These are phyloP conservation scores for Colius striatus DNA, from an alignment of 2,113 vertebrate genomes.

Conservation along the genomic window DNA sequence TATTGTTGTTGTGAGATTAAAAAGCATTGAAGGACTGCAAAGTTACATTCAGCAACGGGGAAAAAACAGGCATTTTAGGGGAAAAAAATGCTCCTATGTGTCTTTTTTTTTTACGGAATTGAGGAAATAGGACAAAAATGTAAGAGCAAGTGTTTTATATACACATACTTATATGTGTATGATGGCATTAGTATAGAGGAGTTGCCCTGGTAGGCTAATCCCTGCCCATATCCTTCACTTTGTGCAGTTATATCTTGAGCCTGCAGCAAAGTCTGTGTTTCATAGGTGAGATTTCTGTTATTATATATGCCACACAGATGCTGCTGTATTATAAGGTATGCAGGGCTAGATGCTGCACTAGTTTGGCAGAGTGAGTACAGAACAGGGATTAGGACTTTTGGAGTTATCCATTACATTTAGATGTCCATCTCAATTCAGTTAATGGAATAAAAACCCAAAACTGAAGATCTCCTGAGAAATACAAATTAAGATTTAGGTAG, in stretches of 20 bases:
- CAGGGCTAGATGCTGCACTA: background rate
- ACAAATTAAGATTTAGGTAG: background rate
- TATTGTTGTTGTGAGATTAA: background rate
- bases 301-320: rapidly evolving
- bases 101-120: background rate
- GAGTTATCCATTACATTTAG: background rate
- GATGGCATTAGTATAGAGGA: background rate
- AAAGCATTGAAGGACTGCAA: background rate
- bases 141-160: background rate
- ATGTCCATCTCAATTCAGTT: background rate
- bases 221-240: background rate
- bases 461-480: background rate
- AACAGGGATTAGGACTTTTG: background rate
- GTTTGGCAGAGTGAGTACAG: background rate
- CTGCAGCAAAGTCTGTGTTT: background rate
- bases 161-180: background rate
- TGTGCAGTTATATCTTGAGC: background rate
- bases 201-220: background rate
- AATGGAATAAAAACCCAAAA: background rate
- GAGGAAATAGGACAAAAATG: background rate
- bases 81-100: background rate
- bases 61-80: background rate
- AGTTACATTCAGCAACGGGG: background rate
- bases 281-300: background rate
- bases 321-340: background rate